Conservation (phyloP, 2,888 invertebrate species). For the Rhamnusium bicolor region DNA sequence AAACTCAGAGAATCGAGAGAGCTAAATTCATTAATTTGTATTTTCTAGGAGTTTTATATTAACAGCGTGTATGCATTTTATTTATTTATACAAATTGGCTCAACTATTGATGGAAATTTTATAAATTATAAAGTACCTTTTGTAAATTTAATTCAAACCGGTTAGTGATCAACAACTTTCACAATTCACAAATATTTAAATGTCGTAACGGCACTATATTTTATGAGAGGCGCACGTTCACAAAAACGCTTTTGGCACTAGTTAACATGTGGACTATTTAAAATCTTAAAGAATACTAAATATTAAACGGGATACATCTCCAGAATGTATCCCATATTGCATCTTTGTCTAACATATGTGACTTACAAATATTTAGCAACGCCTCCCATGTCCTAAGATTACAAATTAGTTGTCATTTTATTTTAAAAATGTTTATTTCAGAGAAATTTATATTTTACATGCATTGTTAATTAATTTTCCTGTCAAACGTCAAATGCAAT, state of each 20-base stretch:
- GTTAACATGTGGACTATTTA: conserved; percentile 40
- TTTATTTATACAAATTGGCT: not conserved
- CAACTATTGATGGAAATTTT: not conserved
- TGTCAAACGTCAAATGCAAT: not conserved
- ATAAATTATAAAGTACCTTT: not conserved
- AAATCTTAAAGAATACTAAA: conserved; percentile 47
- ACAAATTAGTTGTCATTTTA: conserved; percentile 44
- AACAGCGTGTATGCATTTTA: not conserved
- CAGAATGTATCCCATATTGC: conserved; percentile 36
- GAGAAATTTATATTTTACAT: conserved; percentile 33
- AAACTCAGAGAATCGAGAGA: too few relatives aligned
- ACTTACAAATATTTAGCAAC: conserved; percentile 33
- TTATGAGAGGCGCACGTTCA: conserved; percentile 9
- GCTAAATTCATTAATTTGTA: too few relatives aligned
- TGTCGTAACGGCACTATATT: not conserved
- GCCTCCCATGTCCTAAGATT: conserved; percentile 36
- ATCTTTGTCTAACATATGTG: conserved; percentile 43
- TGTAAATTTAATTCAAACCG: not conserved
- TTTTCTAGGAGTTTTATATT: too few relatives aligned
- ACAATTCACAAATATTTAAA: not conserved
- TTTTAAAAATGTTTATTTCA: conserved; percentile 38
- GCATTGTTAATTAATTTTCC: not conserved
- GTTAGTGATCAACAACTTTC: not conserved
- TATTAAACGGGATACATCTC: conserved; percentile 37
- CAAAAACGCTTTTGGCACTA: not conserved